phyloP scores from a whole-genome alignment of 2,797 vertebrate genomes.

The Ctenosaura bakeri region DNA sequence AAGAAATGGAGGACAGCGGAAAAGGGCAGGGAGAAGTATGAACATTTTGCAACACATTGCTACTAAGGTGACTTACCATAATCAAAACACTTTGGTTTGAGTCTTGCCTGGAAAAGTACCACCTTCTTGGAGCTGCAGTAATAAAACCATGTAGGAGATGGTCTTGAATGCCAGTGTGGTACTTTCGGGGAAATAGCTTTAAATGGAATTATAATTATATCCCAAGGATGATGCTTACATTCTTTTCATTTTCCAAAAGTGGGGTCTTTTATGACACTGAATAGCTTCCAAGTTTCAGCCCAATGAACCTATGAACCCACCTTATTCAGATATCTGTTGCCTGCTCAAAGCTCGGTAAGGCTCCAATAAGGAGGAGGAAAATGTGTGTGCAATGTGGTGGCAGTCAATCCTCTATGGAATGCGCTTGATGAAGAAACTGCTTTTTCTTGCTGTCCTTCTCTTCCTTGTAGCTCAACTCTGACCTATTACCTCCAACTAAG shows the following conservation, averaged over 20 bases:
- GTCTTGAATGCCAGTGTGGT: neutral
- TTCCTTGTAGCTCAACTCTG: neutral
- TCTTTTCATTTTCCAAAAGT: neutral
- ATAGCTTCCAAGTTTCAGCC: neutral
- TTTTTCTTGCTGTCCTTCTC: neutral
- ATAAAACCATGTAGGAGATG: neutral
- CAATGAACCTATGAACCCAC: neutral
- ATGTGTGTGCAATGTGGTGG: neutral
- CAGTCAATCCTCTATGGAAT: neutral
- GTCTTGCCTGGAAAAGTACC: neutral
- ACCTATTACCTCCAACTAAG: neutral
- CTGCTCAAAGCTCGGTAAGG: neutral
- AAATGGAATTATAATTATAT: constrained; percentile 3
- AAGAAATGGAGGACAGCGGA: neutral
- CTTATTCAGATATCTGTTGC: neutral
- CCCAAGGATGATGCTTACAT: neutral
- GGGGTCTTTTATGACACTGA: neutral
- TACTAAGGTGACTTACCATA: constrained; percentile 18
- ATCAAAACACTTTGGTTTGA: neutral
- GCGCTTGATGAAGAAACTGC: neutral
- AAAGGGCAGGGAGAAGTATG: neutral
- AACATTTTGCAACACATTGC: neutral
- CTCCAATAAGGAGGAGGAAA: neutral
- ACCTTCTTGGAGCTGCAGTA: neutral
- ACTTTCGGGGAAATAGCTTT: neutral